A percentile compares a stretch with the other conserved stretches of the same genome.
phyloP scores from a whole-genome alignment of 2,797 vertebrate species.

The Psittacula echo region DNA sequence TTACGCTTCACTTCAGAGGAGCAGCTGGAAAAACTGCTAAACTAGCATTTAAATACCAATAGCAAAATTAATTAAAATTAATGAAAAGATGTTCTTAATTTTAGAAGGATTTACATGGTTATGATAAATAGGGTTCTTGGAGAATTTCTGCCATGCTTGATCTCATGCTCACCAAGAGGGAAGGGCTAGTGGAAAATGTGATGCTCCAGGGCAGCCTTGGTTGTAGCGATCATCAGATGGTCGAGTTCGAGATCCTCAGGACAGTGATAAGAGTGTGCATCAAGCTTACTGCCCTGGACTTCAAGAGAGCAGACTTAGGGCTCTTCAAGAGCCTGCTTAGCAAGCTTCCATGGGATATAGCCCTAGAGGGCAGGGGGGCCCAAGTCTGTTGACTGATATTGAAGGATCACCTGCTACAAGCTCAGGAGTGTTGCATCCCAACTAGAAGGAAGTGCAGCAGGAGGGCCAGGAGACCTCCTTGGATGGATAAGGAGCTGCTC shows the following conservation, averaged over 20 bases:
- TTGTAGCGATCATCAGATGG: not conserved
- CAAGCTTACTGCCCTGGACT: not conserved
- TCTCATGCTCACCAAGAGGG: not conserved
- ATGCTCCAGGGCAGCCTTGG: too few relatives aligned
- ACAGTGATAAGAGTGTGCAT: not conserved
- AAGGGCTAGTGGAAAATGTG: not conserved
- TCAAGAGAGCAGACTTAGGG: not conserved
- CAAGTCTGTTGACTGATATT: too few relatives aligned
- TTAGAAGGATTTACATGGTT: not conserved
- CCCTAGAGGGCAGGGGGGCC: too few relatives aligned
- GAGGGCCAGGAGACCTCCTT: too few relatives aligned
- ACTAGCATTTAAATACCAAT: not conserved
- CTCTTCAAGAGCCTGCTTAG: too few relatives aligned
- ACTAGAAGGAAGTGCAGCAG: too few relatives aligned
- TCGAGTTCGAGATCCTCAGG: not conserved
- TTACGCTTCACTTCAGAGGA: not conserved
- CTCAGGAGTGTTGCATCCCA: too few relatives aligned
- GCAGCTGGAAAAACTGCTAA: not conserved
- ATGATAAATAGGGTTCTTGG: not conserved
- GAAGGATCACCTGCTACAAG: too few relatives aligned
- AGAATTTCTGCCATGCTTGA: not conserved
- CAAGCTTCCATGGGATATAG: too few relatives aligned
- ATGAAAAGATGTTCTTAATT: not conserved
- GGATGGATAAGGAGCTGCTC: too few relatives aligned
- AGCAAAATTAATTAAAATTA: not conserved